Conservation (phyloP, 2,888 invertebrate species). For the Amaurobius ferox region DNA sequence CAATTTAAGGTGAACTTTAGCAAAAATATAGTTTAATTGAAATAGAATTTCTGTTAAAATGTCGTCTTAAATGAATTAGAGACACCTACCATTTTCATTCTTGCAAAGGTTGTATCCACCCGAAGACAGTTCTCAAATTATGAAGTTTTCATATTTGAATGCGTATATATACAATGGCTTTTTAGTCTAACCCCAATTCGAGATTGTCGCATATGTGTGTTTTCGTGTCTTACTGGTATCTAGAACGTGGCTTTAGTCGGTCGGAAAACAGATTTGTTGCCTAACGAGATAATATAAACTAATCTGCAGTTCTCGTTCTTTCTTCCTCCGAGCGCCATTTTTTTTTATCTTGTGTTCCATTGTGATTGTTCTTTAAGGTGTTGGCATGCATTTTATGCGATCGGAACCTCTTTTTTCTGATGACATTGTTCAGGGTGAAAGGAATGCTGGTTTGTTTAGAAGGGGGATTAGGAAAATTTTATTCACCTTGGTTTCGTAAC, state of each 20-base stretch:
- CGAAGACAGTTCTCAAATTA: not conserved
- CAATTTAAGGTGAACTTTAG: no score
- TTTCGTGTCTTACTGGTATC: slow-evolving; percentile 47
- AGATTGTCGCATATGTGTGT: slow-evolving; percentile 33
- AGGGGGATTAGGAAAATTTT: not conserved
- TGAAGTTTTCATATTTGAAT: not conserved
- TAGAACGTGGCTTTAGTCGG: slow-evolving; percentile 50
- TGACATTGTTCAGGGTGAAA: not conserved
- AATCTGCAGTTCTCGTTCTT: slow-evolving; percentile 45
- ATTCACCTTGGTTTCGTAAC: slow-evolving; percentile 5
- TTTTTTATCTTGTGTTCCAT: not conserved
- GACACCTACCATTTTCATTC: slow-evolving; percentile 1
- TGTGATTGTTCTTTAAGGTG: slow-evolving; percentile 21
- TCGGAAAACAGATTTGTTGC: slow-evolving; percentile 41
- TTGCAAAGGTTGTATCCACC: not conserved
- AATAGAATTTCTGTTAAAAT: no score
- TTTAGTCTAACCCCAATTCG: slow-evolving; percentile 37
- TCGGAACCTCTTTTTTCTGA: slow-evolving; percentile 5
- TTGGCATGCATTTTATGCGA: slow-evolving; percentile 9
- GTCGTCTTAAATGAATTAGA: no score
- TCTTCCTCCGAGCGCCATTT: slow-evolving; percentile 29
- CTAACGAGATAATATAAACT: slow-evolving; percentile 49
- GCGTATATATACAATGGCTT: slow-evolving; percentile 44
- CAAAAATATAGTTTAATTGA: no score
- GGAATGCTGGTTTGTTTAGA: not conserved